Evolutionary conservation across 2,797 vertebrate genomes (phyloP), one percentile per base, ranked within the genome.

Genomic region (Chelon labrosus): DNA sequence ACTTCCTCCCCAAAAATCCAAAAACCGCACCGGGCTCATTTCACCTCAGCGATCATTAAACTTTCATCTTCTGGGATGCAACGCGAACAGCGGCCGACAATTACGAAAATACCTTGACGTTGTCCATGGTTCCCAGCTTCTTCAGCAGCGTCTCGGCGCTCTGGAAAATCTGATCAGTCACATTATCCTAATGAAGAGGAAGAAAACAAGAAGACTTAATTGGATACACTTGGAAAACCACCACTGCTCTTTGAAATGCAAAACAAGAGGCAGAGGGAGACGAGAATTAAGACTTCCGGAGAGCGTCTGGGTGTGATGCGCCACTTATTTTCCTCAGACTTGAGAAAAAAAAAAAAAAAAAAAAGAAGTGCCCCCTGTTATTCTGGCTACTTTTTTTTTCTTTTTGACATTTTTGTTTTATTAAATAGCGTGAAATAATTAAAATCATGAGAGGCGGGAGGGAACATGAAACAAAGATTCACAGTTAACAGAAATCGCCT

Each of bases 51-150:
- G 2, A 27, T 73, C 35, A 31, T 60, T 68, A 66, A 69, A 76
- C 47, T 16, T 70, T 66, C 17, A 41, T 81, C 20, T 35, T 7
- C 25, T 27, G 25, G 25, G 25, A 3, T 27, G 25, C 25, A 27
- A 27, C 4, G 4, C 25, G 3, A 4, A 27, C 25, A 27, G 25
- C 31, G 31, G 54, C n/a, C 25, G 0, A 44, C 20, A 73, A 78
- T 84, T 75, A 79, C 69, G 64, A n/a, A 10, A 27, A 81, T 96
- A 99, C 98, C 97, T 99, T 99, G 27, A 98, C 93, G 0, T 98
- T 98, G 87, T 97, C 93, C 85, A 93, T 96, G 20, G 96, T 96
- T 81, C 97, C 97, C 73, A 99, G 85, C 55, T 95, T 95, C 80
- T 95, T 95, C 93, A 99, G 94, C 77, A 99, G 90, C 46, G 77